Percentiles rank a stretch among this genome's conserved stretches.
Evolutionary conservation across 2,113 vertebrate species (phyloP).

Genomic region (Poecile atricapillus): DNA sequence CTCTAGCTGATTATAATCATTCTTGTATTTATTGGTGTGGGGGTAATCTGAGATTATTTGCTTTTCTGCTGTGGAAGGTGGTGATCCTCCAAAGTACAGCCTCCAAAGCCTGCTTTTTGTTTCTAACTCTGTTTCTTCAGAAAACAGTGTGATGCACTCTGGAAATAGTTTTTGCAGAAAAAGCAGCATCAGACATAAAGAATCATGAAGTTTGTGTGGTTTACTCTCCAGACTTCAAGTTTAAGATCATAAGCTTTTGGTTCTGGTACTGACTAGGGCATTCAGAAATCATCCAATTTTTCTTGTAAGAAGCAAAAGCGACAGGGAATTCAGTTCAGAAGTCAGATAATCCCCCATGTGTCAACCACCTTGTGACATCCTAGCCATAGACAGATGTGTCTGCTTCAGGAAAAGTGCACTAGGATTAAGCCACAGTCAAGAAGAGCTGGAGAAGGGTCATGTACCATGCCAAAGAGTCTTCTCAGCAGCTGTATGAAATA

Average conservation of each 20-base stretch:
- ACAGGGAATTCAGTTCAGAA: background rate
- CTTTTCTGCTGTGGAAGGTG: background rate
- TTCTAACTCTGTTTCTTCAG: background rate
- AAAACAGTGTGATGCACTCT: background rate
- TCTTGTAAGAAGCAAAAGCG: background rate
- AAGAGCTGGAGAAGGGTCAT: background rate
- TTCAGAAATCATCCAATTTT: background rate
- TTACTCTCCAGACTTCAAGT: background rate
- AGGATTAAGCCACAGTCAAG: background rate
- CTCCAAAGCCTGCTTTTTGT: background rate
- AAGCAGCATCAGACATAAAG: background rate
- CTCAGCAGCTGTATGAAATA: background rate
- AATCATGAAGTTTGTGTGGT: background rate
- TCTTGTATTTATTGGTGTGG: background rate
- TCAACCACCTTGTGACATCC: background rate
- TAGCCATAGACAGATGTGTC: background rate
- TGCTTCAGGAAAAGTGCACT: background rate
- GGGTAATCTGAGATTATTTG: constrained; percentile 4
- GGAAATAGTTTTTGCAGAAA: background rate
- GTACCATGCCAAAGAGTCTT: too few relatives aligned
- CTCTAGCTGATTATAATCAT: background rate
- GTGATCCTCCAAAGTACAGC: background rate
- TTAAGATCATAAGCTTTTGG: background rate
- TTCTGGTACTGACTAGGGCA: background rate
- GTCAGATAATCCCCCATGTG: background rate